phyloP scores from a whole-genome alignment of 2,797 vertebrate species.

The Helostoma temminkii region DNA sequence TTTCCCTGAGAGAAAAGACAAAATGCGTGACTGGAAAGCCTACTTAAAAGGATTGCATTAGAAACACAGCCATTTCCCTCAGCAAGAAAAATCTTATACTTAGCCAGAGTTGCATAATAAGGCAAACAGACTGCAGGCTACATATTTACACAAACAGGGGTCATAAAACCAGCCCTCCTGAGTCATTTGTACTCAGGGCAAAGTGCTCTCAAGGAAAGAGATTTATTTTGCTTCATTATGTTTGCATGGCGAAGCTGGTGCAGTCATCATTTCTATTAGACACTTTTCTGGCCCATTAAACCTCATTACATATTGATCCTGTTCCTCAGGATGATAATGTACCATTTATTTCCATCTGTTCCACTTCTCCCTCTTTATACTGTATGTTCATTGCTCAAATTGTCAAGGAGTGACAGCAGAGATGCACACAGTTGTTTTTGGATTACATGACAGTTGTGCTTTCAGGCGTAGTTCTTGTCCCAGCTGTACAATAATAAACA shows the following conservation, averaged over 20 bases:
- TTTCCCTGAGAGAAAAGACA: constrained; percentile 11
- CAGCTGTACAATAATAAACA: background rate
- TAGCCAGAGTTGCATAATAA: constrained; percentile 65
- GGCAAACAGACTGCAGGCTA: constrained; percentile 72
- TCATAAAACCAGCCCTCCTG: constrained; percentile 69
- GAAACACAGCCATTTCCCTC: constrained; percentile 60
- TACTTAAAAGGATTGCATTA: constrained; percentile 58
- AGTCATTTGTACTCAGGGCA: constrained; percentile 70
- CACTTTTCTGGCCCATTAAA: constrained; percentile 82
- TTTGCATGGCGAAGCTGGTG: constrained; percentile 63
- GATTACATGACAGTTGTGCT: background rate
- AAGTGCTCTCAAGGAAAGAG: constrained; percentile 72
- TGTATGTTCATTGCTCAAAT: constrained; percentile 58
- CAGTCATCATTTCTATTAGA: constrained; percentile 77
- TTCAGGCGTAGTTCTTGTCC: background rate
- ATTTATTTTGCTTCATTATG: constrained; percentile 77
- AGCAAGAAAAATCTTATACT: constrained; percentile 51
- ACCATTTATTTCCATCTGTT: constrained; percentile 67
- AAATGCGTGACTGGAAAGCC: constrained; percentile 45
- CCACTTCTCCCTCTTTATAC: constrained; percentile 57
- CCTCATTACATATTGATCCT: constrained; percentile 81
- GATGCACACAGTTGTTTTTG: constrained; percentile 21
- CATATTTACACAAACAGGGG: constrained; percentile 80
- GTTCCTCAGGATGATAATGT: constrained; percentile 65
- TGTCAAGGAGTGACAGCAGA: constrained; percentile 36